Evolutionary conservation across 2,113 vertebrate species (phyloP).

Genomic region (Furnarius figulus): DNA sequence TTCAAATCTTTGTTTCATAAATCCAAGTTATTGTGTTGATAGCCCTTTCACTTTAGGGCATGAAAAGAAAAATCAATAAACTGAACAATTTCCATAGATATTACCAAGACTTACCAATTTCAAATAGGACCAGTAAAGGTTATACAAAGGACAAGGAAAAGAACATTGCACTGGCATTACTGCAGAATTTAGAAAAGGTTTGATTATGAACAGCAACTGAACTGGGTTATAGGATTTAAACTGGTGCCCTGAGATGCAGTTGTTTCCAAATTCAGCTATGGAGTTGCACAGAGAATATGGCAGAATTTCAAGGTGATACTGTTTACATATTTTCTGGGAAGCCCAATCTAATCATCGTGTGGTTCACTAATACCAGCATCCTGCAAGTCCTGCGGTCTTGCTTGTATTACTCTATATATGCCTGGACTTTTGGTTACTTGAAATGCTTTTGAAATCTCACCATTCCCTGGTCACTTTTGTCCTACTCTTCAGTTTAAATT

Average conservation of each 20-base stretch:
- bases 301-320: not conserved
- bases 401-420: not conserved
- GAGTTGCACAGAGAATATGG: not conserved
- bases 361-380: not conserved
- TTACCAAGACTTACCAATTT: not conserved
- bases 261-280: not conserved
- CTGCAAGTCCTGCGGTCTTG: not conserved
- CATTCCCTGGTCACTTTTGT: not conserved
- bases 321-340: not conserved
- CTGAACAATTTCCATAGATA: not conserved
- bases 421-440: not conserved
- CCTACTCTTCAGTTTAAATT: not conserved
- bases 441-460: not conserved
- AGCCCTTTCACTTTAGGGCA: not conserved
- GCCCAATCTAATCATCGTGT: fast-evolving
- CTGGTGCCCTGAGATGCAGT: not conserved
- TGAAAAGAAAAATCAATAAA: constrained; percentile 16
- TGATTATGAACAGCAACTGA: not conserved
- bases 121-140: not conserved
- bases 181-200: not conserved
- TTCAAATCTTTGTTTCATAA: constrained; percentile 21
- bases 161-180: not conserved
- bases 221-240: not conserved
- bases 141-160: not conserved
- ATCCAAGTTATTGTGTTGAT: not conserved